phyloP scores from a whole-genome alignment of 2,888 invertebrate species.

The Drosophila greeni region DNA sequence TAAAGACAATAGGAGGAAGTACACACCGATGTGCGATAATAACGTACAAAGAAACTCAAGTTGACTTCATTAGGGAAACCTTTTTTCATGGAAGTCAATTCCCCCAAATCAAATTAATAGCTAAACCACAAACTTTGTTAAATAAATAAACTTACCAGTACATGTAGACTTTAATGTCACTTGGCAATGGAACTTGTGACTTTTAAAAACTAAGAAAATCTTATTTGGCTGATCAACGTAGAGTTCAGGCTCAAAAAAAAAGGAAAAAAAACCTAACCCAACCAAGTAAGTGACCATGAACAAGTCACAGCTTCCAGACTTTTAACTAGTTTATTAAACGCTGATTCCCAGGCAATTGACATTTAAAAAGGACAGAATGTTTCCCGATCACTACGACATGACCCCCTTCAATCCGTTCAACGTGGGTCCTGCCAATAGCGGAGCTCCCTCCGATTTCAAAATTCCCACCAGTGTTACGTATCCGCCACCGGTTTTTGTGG shows the following conservation, averaged over 20 bases:
- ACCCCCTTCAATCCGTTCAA: conserved; percentile 53
- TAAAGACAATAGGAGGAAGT: not conserved
- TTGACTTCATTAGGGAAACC: not conserved
- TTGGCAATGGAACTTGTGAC: not conserved
- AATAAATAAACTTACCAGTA: not conserved
- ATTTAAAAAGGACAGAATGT: conserved; percentile 39
- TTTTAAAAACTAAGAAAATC: not conserved
- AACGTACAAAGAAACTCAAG: not conserved
- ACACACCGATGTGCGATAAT: not conserved
- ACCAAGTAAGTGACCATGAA: conserved; percentile 12
- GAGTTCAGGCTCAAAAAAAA: not conserved
- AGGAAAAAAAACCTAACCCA: not conserved
- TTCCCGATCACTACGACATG: conserved; percentile 32
- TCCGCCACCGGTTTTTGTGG: conserved; percentile 52
- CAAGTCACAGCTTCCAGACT: not conserved
- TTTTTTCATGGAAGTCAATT: not conserved
- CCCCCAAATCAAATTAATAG: not conserved
- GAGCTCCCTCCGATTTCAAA: conserved; percentile 23
- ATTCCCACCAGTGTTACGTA: conserved; percentile 47
- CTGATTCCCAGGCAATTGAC: conserved; percentile 1
- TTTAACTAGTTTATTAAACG: not conserved
- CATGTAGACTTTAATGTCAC: conserved; percentile 3
- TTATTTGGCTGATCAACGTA: not conserved
- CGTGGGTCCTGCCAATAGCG: conserved; percentile 38
- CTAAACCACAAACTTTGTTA: no score